A percentile compares a stretch with the other conserved stretches of the same genome.
phyloP scores from a whole-genome alignment of 2,888 invertebrate species.

The Diogma glabrata region DNA sequence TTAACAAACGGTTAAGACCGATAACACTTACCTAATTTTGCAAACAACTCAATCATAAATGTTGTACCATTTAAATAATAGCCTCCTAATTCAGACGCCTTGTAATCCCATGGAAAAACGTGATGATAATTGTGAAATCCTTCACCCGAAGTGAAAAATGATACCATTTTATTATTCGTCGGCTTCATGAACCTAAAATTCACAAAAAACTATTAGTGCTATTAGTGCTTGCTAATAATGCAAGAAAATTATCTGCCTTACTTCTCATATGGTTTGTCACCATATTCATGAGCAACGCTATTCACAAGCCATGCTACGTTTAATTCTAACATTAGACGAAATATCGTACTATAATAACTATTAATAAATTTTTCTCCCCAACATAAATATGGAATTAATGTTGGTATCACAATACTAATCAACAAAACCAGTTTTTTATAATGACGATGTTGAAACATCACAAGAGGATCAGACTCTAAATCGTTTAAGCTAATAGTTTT shows the following conservation, averaged over 20 bases:
- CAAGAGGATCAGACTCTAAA: slow-evolving; percentile 69
- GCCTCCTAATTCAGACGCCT: slow-evolving; percentile 57
- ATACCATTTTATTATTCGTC: slow-evolving; percentile 55
- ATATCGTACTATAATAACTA: slow-evolving; percentile 65
- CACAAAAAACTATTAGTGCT: slow-evolving; percentile 40
- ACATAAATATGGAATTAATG: slow-evolving; percentile 58
- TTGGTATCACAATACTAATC: slow-evolving; percentile 69
- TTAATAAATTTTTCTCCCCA: slow-evolving; percentile 64
- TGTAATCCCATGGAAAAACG: slow-evolving; percentile 75
- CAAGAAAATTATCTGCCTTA: slow-evolving; percentile 34
- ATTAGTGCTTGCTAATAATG: no score
- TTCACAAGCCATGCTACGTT: slow-evolving; percentile 90
- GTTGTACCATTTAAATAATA: slow-evolving; percentile 53
- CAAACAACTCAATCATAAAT: slow-evolving; percentile 53
- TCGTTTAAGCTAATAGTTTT: slow-evolving; percentile 79
- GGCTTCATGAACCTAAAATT: slow-evolving; percentile 50
- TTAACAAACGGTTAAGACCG: no score
- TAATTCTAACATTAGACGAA: slow-evolving; percentile 65
- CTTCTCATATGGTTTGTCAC: slow-evolving; percentile 81
- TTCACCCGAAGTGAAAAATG: slow-evolving; percentile 56
- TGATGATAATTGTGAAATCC: slow-evolving; percentile 89
- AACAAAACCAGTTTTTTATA: slow-evolving; percentile 67
- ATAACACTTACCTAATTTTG: slow-evolving; percentile 46
- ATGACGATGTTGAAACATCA: slow-evolving; percentile 62
- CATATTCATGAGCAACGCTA: slow-evolving; percentile 87